Base-by-base conservation (phyloP, 2,797 vertebrate species). In the Brachyrhaphis roseni region DNA sequence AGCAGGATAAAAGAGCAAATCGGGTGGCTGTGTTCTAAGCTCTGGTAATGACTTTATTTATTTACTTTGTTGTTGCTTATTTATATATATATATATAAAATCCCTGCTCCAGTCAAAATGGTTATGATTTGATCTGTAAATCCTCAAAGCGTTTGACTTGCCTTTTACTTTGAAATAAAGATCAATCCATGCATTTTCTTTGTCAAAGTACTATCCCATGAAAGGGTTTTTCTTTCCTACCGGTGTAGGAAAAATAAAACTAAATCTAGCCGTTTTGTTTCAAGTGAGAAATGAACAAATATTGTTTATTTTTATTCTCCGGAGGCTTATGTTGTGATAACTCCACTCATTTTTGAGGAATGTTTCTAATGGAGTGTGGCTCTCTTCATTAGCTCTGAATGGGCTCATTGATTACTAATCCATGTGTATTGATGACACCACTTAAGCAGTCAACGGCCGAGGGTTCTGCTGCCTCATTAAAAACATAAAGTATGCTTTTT, bases 151-250 rank as follows among this genome's bases (percentile, higher is more conserved):
- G 95, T 97, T 93, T 95, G 95, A 96, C 95, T 97, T 95, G 89
- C 95, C 92, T 95, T 95, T 97, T 96, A 97, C 97, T 97, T 98
- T 99, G 97, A 98, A 97, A 98, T 96, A 94, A 96, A 95, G 91
- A 95, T 92, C 90, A 82, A 77, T 90, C 77, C 83, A 66, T 76
- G 76, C n/a, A 59, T 82, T 90, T 84, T 74, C 72, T 82, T 78
- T 85, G 75, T 83, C 4, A 1, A 36, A 49, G 57, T 1, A 41
- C 51, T 39, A 51, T 47, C 39, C 66, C 5, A 1, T 20, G 13
- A 66, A 78, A 68, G 1, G 26, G 26, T 36, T 20, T 72, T 75
- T 53, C 43, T 78, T 59, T 47, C 75, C 47, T 71, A 74, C 0
- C 43, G 68, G 36, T 26, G 64, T 68, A 68, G 13, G 72, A 46